phyloP scores from a whole-genome alignment of 2,113 vertebrate genomes.

The Anser brachyrhynchus region DNA sequence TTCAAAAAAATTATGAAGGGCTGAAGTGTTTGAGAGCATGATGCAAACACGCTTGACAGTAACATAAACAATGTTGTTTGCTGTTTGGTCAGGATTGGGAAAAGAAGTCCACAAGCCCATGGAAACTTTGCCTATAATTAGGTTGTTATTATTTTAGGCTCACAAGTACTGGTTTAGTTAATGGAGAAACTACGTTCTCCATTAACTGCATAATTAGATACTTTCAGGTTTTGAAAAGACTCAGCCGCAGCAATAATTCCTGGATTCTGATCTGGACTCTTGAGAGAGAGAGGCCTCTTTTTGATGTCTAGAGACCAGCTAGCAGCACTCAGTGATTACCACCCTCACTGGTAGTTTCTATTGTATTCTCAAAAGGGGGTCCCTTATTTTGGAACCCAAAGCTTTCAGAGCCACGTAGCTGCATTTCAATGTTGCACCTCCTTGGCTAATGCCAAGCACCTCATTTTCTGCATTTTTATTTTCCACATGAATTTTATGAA shows the following conservation, averaged over 20 bases:
- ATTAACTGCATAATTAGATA: not conserved
- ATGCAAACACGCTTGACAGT: not conserved
- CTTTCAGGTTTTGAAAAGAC: not conserved
- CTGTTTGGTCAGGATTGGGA: not conserved
- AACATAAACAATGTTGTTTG: not conserved
- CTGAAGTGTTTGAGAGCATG: not conserved
- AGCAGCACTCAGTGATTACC: not conserved
- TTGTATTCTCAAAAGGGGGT: not conserved
- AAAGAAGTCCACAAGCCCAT: not conserved
- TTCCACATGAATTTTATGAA: constrained; percentile 2
- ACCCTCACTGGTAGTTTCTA: not conserved
- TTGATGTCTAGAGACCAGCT: not conserved
- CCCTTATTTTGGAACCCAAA: not conserved
- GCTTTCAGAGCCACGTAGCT: not conserved
- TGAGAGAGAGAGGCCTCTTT: not conserved
- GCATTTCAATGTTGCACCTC: not conserved
- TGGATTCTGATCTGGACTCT: not conserved
- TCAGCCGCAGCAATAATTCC: not conserved
- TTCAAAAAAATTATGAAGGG: not conserved
- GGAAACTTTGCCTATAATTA: not conserved
- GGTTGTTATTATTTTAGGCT: not conserved
- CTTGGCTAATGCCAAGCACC: not conserved
- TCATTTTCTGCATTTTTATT: not conserved
- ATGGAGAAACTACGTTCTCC: not conserved
- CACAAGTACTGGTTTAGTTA: not conserved